A percentile compares a stretch with the other conserved stretches of the same genome.
phyloP scores from a whole-genome alignment of 2,888 invertebrate species.

The Mythimna pallens region DNA sequence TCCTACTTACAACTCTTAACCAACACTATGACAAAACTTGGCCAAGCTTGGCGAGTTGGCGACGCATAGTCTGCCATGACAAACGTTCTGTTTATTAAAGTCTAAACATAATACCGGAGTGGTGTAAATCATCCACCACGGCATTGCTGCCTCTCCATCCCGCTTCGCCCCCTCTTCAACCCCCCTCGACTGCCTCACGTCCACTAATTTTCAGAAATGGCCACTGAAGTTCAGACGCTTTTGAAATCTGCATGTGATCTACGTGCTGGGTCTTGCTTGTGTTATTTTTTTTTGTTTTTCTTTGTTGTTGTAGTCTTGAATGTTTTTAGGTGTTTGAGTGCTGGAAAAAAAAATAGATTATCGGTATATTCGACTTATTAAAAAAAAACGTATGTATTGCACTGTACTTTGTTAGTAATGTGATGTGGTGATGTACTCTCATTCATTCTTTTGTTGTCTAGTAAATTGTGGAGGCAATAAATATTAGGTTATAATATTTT shows the following conservation, averaged over 20 bases:
- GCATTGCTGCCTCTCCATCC: conserved; percentile 71
- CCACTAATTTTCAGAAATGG: conserved; percentile 89
- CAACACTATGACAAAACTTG: conserved; percentile 62
- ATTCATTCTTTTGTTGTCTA: not conserved
- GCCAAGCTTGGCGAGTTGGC: conserved; percentile 79
- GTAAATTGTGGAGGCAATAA: not conserved
- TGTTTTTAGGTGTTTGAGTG: conserved; percentile 3
- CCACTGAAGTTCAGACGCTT: conserved; percentile 83
- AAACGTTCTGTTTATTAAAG: conserved; percentile 91
- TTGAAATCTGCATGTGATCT: conserved; percentile 74
- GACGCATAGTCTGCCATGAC: conserved; percentile 81
- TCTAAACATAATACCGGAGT: conserved; percentile 92
- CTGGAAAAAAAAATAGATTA: not conserved
- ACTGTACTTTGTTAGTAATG: not conserved
- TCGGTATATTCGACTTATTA: not conserved
- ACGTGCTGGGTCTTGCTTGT: conserved; percentile 38
- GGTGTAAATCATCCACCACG: conserved; percentile 91
- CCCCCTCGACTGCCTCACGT: conserved; percentile 71
- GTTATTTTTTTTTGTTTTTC: conserved; percentile 14
- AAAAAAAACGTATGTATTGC: not conserved
- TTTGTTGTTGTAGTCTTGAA: conserved; percentile 9
- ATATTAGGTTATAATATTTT: not conserved
- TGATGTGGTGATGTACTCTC: not conserved
- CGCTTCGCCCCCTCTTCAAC: conserved; percentile 60
- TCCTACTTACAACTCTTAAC: conserved; percentile 30